Percentiles rank a stretch among this genome's conserved stretches.
Evolutionary conservation across 2,113 vertebrate species (phyloP).

Genomic region (Callipepla squamata): DNA sequence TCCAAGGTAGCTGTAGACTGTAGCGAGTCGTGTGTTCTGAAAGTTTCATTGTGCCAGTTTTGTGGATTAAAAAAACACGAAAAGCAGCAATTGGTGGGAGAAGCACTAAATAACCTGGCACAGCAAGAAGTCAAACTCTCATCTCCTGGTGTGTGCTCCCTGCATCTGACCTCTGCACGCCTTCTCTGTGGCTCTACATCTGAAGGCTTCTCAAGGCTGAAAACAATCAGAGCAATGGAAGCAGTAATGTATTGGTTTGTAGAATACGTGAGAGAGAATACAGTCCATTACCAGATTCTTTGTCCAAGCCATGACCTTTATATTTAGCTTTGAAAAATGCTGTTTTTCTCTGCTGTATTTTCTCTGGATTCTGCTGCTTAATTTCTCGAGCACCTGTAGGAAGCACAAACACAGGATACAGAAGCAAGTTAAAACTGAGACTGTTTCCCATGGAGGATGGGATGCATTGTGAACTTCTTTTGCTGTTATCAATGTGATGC

Average conservation of each 20-base stretch:
- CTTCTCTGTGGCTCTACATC: background rate
- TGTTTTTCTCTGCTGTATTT: background rate
- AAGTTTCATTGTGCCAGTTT: accelerated
- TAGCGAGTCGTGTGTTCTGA: background rate
- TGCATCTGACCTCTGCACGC: background rate
- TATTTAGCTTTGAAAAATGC: background rate
- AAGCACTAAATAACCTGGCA: background rate
- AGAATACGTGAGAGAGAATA: background rate
- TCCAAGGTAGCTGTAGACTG: background rate
- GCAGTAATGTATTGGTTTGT: background rate
- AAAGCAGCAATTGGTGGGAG: background rate
- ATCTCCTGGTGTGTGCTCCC: background rate
- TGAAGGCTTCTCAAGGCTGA: background rate
- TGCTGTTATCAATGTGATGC: background rate
- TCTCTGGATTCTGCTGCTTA: background rate
- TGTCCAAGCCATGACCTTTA: background rate
- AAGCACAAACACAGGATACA: background rate
- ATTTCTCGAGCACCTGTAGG: background rate
- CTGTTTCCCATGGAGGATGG: background rate
- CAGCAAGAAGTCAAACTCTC: background rate
- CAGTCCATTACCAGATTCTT: background rate
- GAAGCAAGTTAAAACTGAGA: background rate
- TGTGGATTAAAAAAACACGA: background rate
- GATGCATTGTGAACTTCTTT: background rate
- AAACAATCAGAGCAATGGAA: background rate